Evolutionary conservation across 2,113 vertebrate genomes (phyloP), one percentile per base, ranked within the genome.

Genomic region (Nesoenas mayeri): DNA sequence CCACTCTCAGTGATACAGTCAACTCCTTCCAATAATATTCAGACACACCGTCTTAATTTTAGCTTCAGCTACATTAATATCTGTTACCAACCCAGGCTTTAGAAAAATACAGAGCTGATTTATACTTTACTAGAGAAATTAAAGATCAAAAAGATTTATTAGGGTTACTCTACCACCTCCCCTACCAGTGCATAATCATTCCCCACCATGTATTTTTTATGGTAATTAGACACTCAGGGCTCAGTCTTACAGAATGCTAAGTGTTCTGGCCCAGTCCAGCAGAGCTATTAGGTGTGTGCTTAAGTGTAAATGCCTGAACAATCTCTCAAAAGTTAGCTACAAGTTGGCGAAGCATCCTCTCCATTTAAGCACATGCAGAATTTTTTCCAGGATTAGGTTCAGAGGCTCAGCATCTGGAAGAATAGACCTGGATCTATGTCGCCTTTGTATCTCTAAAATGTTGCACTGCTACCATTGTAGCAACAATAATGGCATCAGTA

Each of bases 101-200:
- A 96, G 72, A 94, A 96, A 96, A 94, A 94, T 94, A 95, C 40
- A 36, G 89, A 82, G n/a, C 71, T 96, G 96, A 96, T 97, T 97
- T 97, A 97, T 96, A 95, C 94, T 95, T 95, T 89, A 88, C 91
- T 73, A 74, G 89, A 96, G 84, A 96, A 97, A 96, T 96, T 94
- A 95, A 96, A 95, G 93, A 96, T 96, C 95, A 96, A 92, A 97
- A 97, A 96, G 95, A 96, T 96, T 97, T 96, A 96, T 96, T 96
- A 95, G 70, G 80, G 96, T 95, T 95, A 89, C 78, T 87, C 87
- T 91, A 82, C 91, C 91, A 88, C 75, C 91, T 94, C 88, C 93
- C 89, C 28, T 86, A 81, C 89, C 66, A 92, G 57, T 77, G 93
- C 91, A 92, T 96, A 96, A 96, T 97, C 89, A 95, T 95, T 97